Base-by-base conservation (phyloP, 2,113 vertebrate species). In the Tachysurus vachellii region DNA sequence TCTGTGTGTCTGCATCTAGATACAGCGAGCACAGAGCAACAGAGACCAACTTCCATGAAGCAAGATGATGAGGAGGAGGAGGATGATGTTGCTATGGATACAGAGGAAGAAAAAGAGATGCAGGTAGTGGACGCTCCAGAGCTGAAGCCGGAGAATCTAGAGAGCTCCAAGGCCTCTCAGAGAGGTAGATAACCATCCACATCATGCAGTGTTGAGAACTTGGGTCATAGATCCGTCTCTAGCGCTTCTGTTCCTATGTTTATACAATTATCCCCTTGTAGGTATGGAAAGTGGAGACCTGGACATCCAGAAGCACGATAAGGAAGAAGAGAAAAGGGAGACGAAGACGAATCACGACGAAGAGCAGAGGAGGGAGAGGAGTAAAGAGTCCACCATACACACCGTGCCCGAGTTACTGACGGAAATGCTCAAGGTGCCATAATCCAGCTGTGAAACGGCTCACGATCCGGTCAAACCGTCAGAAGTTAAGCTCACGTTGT, bases 1-100 rank as follows among this genome's bases (percentile, higher is more conserved):
- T 76, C 59, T 26, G 47, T 26, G 1, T 57, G 9, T 80, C 53
- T 47, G 28, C 31, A 8, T 31, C 17, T 71, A 99, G 98, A 99
- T 91, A 96, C 95, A 57, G 98, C 97, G 86, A 99, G 93, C 76
- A 92, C 94, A 57, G 97, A 99, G 53, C 98, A 99, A 87, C 96
- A 99, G 88, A 96, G 94, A 81, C 91, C 92, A 50, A 59, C 93
- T 12, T 89, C 93, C 44, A 90, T 94, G 44, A 90, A 89, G 21
- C 91, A 94, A 71, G 92, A 95, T 14, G 92, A 96, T 79, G 94
- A 96, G 0, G 36, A 81, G 0, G 68, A 61, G 10, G 42, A 70
- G 0, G 94, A 96, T 85, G 95, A 96, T 54, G 62, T 90, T 19
- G 90, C 93, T 81, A 96, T 97, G 96, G 97, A 99, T 84, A 92